phyloP scores from a whole-genome alignment of 1,140 invertebrate genomes.

The Elysia chlorotica region DNA sequence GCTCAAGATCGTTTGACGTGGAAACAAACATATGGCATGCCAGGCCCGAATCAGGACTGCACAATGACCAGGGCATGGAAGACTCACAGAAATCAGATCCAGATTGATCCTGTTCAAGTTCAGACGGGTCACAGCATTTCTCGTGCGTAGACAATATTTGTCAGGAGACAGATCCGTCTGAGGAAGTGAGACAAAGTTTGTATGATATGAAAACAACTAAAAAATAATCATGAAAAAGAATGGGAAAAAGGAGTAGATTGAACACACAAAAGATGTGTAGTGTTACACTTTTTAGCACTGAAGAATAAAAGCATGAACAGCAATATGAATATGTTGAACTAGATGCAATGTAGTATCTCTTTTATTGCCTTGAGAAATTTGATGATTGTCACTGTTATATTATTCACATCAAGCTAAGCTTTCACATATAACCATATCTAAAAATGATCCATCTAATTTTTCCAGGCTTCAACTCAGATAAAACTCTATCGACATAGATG shows the following conservation, averaged over 20 bases:
- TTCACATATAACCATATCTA: neutral
- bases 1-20: no score
- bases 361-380: neutral
- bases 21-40: no score
- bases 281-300: neutral
- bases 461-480: neutral
- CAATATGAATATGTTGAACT: neutral
- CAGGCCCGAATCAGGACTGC: no score
- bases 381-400: neutral
- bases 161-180: conserved; percentile 47
- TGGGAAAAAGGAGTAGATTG: neutral
- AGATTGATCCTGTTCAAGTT: conserved; percentile 53
- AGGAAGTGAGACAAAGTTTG: no score
- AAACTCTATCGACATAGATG: neutral
- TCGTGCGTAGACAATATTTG: conserved; percentile 45
- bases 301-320: neutral
- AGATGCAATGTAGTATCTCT: neutral
- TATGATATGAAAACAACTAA: no score
- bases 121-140: conserved; percentile 51
- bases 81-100: conserved; percentile 51
- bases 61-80: no score
- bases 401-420: neutral
- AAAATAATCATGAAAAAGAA: conserved; percentile 5
- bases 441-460: neutral
- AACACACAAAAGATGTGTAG: neutral